Evolutionary conservation across 2,888 invertebrate species (phyloP), one percentile per base, ranked within the genome.

Genomic region (Dynastes hyllus): DNA sequence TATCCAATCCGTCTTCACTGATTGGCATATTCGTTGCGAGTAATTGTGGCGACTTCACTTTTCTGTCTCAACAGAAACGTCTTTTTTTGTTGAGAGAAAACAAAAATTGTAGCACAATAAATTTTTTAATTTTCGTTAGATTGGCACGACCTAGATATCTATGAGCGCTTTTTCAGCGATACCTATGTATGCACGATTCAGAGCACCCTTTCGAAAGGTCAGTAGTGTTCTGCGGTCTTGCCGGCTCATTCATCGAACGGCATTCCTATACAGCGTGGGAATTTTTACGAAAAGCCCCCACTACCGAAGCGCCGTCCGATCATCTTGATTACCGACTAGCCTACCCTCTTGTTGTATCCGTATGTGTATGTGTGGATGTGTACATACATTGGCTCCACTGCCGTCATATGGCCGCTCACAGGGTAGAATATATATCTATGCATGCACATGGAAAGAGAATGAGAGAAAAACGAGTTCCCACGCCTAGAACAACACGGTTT

Each of bases 1-100:
- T 2, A 53, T 92, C 92, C 83, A 91, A 87, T 84, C 90, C 93
- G 86, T 92, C 92, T 82, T 92, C 93, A 88, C 92, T 93, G 84
- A 91, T 92, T 84, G 92, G 92, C 93, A 93, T 93, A 85, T 84
- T 88, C 80, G 83, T 81, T 55, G 8, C 9, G 8, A 2, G 45
- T 45, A 45, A 11, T 8, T 45, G 45, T 45, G 45, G 11, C 45
- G 45, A 45, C 11, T 45, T 45, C 45, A 11, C 11, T 45, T 45
- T 11, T 45, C 5, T 37, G 32, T 45, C 2, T 8, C 45, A 8
- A 45, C 8, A 11, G 8, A 11, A 2, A 11, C 8, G 9, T 45
- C 8, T 37, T 37, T 37, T 37, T 37, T 37, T 37, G 5, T 37
- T 37, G 32, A 37, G 32, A 37, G 32, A 37, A 37, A 37, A 5